phyloP scores from a whole-genome alignment of 1,140 invertebrate genomes.

The Oreohelix idahoensis region DNA sequence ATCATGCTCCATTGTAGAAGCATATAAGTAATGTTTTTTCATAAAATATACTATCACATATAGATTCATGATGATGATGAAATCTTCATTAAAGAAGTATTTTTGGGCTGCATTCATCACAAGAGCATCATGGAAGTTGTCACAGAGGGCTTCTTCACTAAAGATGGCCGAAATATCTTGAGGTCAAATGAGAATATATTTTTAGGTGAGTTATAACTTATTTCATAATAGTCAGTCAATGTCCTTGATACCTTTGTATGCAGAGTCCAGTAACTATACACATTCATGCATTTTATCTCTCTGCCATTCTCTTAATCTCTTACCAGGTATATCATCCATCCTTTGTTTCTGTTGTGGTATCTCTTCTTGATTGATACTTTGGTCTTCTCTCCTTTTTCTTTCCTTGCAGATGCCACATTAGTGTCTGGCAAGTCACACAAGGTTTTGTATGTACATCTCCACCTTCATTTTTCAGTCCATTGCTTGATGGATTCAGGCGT shows the following conservation, averaged over 20 bases:
- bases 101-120: slow-evolving; percentile 68
- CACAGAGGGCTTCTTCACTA: slow-evolving; percentile 64
- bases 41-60: neutral
- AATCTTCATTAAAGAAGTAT: slow-evolving; percentile 69
- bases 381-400: too few species aligned
- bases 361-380: too few species aligned
- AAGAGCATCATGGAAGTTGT: slow-evolving; percentile 59
- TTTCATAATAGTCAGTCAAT: neutral
- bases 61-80: slow-evolving; percentile 56
- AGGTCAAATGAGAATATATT: slow-evolving; percentile 64
- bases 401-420: too few species aligned
- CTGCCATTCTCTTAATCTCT: neutral
- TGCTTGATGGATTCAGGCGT: too few species aligned
- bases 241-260: neutral
- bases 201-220: slow-evolving; percentile 61
- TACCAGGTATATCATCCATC: neutral
- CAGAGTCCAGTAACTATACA: neutral
- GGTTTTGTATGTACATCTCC: too few species aligned
- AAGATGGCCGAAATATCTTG: slow-evolving; percentile 67
- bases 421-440: too few species aligned
- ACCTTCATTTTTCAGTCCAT: too few species aligned
- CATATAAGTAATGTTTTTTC: neutral
- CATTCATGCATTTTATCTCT: neutral
- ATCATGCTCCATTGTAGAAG: neutral
- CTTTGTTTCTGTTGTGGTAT: too few species aligned